phyloP scores from a whole-genome alignment of 1,140 invertebrate species.

The Contarinia nasturtii region DNA sequence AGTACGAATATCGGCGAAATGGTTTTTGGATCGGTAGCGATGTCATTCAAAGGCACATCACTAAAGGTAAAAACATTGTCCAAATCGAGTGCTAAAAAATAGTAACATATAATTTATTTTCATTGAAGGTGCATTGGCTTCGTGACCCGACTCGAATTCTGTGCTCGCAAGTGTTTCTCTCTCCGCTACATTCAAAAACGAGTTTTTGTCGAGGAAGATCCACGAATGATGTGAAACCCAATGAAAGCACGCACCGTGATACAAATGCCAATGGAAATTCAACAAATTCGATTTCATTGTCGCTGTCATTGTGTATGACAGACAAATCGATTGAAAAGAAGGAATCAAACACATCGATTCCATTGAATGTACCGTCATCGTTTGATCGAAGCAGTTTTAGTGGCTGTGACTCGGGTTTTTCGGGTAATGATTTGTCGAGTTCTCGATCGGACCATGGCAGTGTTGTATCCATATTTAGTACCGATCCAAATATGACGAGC shows the following conservation, averaged over 20 bases:
- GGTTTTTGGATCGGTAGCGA: slow-evolving; percentile 73
- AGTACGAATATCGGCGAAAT: slow-evolving; percentile 62
- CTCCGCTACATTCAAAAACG: slow-evolving; percentile 9
- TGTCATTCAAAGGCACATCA: slow-evolving; percentile 67
- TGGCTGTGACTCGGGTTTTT: slow-evolving; percentile 21
- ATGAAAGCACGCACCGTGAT: background rate
- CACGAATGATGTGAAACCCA: background rate
- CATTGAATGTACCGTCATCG: slow-evolving; percentile 13
- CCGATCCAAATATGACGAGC: slow-evolving; percentile 11
- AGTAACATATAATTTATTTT: background rate
- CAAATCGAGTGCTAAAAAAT: too few species aligned
- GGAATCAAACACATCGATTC: slow-evolving; percentile 5
- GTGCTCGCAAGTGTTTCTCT: slow-evolving; percentile 46
- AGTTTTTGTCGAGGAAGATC: background rate
- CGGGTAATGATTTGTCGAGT: slow-evolving; percentile 17
- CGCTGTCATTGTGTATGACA: slow-evolving; percentile 19
- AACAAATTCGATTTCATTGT: slow-evolving; percentile 21
- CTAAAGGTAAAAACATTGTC: slow-evolving; percentile 32
- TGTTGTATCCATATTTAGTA: slow-evolving; percentile 18
- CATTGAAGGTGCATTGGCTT: slow-evolving; percentile 41
- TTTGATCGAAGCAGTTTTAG: slow-evolving; percentile 9
- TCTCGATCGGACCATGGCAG: slow-evolving; percentile 20
- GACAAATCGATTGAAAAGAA: slow-evolving; percentile 1
- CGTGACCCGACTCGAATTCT: slow-evolving; percentile 47
- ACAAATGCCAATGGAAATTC: slow-evolving; percentile 6